Evolutionary conservation across 2,888 invertebrate species (phyloP).

Genomic region (Drosophila maculinotata): DNA sequence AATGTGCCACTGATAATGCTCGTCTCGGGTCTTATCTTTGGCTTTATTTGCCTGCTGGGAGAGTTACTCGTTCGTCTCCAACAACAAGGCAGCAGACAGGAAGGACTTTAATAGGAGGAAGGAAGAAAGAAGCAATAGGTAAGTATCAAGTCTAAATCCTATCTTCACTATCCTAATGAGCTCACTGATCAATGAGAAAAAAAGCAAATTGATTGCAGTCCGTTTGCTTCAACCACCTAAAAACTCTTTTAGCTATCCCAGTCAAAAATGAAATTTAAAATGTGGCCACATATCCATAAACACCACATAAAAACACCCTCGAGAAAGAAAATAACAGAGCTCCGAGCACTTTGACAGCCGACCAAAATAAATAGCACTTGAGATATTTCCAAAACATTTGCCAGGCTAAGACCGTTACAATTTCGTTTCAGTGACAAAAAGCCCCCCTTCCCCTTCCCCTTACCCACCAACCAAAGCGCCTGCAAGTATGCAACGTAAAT

Average conservation of each 20-base stretch:
- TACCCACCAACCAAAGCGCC: slow-evolving; percentile 15
- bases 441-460: not conserved
- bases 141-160: slow-evolving; percentile 5
- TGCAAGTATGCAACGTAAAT: slow-evolving; percentile 67
- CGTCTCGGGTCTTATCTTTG: not conserved
- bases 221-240: not conserved
- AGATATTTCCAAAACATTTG: slow-evolving; percentile 81
- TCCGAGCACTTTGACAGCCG: slow-evolving; percentile 55
- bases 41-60: slow-evolving; percentile 29
- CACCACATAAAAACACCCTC: slow-evolving; percentile 53
- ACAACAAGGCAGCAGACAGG: not conserved
- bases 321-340: not conserved
- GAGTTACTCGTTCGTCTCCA: slow-evolving; percentile 16
- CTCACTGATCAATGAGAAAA: slow-evolving; percentile 1
- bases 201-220: slow-evolving; percentile 8
- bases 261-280: not conserved
- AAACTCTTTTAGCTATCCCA: not conserved
- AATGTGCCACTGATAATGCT: slow-evolving; percentile 39
- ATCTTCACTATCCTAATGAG: not conserved
- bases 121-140: slow-evolving; percentile 11
- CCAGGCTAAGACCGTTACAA: slow-evolving; percentile 65
- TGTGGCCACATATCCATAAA: slow-evolving; percentile 24
- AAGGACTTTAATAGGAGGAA: not conserved
- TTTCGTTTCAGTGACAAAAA: slow-evolving; percentile 19
- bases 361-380: slow-evolving; percentile 77